Evolutionary conservation across 2,888 invertebrate genomes (phyloP).

Genomic region (Drosophila algonquin): DNA sequence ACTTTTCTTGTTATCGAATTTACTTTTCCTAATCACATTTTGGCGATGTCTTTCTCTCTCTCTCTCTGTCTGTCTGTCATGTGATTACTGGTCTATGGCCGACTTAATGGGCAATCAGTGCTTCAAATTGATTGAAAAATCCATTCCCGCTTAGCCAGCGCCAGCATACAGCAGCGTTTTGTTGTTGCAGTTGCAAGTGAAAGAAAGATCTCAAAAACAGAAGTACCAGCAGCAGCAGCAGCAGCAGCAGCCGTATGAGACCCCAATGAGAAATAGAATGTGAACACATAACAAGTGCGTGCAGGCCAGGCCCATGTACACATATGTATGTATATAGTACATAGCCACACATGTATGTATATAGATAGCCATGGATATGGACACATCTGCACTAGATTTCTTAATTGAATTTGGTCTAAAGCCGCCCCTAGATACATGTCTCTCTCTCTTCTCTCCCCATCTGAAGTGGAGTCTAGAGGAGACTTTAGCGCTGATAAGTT

Average conservation of each 20-base stretch:
- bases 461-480: slow-evolving; percentile 1
- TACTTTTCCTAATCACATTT: no score
- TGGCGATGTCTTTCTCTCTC: no score
- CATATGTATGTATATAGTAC: not conserved
- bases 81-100: not conserved
- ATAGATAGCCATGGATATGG: slow-evolving; percentile 10
- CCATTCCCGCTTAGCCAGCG: not conserved
- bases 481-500: slow-evolving; percentile 69
- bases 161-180: not conserved
- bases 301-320: slow-evolving; percentile 22
- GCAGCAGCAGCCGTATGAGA: slow-evolving; percentile 38
- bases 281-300: slow-evolving; percentile 57
- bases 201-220: not conserved
- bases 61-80: not conserved
- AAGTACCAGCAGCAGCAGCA: slow-evolving; percentile 7
- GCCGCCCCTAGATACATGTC: not conserved
- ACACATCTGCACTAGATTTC: slow-evolving; percentile 53
- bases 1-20: no score
- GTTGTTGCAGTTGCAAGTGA: slow-evolving; percentile 1
- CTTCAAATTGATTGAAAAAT: slow-evolving; percentile 21
- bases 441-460: not conserved
- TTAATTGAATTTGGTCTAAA: slow-evolving; percentile 69
- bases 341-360: no score
- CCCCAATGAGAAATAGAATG: slow-evolving; percentile 74
- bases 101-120: not conserved